Evolutionary conservation across 1,140 invertebrate genomes (phyloP).

Genomic region (Zaprionus lachaisei): DNA sequence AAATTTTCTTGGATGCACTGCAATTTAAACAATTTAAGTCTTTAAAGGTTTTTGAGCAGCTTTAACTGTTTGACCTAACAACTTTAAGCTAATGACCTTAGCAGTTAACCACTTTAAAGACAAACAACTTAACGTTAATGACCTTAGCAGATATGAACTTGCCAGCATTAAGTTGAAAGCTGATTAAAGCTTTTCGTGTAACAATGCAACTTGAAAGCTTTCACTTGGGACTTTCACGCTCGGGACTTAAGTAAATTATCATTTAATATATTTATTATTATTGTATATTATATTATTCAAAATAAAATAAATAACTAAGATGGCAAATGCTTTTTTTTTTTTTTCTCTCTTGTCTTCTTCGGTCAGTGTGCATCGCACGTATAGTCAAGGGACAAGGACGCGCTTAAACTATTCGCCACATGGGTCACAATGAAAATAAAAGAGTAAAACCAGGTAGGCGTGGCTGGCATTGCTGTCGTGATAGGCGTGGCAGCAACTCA

Average conservation of each 20-base stretch:
- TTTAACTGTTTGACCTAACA: neutral
- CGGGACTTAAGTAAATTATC: too few relatives aligned
- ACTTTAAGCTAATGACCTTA: neutral
- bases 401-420: conserved; percentile 17
- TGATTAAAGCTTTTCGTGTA: neutral
- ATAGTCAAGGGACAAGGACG: conserved; percentile 58
- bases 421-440: neutral
- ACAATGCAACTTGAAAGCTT: too few relatives aligned
- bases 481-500: neutral
- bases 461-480: neutral
- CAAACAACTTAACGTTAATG: too few relatives aligned
- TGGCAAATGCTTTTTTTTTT: too few relatives aligned
- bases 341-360: neutral
- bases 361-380: conserved; percentile 12
- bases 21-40: too few relatives aligned
- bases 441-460: conserved; percentile 26
- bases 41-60: too few relatives aligned
- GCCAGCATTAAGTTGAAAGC: neutral
- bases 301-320: too few relatives aligned
- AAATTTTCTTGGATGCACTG: neutral
- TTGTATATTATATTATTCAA: too few relatives aligned
- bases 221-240: too few relatives aligned
- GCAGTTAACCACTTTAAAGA: too few relatives aligned
- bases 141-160: too few relatives aligned
- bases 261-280: too few relatives aligned